Base-by-base conservation (phyloP, 1,140 invertebrate species). In the Drosophila simulans region DNA sequence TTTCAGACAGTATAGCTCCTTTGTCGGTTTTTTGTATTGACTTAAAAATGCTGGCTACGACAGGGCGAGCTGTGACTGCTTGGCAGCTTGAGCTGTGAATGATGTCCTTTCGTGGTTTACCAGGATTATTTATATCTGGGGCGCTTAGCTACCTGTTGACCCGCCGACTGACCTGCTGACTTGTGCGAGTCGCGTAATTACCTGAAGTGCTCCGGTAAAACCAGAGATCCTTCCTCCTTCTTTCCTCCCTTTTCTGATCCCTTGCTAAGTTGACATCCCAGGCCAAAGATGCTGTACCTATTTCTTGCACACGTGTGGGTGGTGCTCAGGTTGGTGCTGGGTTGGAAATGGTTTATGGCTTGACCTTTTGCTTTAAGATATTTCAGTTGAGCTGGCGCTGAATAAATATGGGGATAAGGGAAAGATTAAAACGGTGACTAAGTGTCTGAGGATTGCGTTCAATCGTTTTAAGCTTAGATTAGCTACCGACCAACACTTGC, bases 101-200 rank as follows among this genome's bases (percentile, higher is more conserved):
- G 84, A 89, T 89, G 84, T 90, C 72, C 85, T 80, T 43, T 55
- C 20, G 56, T 62, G 74, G 40, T 74, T 75, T 60, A 53, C 72
- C 72, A 77, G 80, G 76, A 90, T 84, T 90, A 89, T 89, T 89
- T 89, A 89, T 89, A 89, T 83, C 59, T 60, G 27, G 35, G 65
- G 82, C 73, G 62, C 62, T 79, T 58, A 66, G 60, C 25, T 57
- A 78, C 63, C 59, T 63, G 45, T 54, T 49, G 42, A n/a, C 42
- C 17, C 20, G 10, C 40, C 63, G 58, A 40, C 57, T 81, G 55
- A 77, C 59, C 77, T 66, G 58, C 42, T 65, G 82, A 82, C 83
- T 72, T 83, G 82, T 65, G 20, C 27, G 34, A 10, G 22, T n/a
- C 35, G 59, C 78, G 78, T 79, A 86, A 77, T 89, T 88, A 88